Evolutionary conservation across 2,888 invertebrate species (phyloP).

Genomic region (Poecilus cupreus): DNA sequence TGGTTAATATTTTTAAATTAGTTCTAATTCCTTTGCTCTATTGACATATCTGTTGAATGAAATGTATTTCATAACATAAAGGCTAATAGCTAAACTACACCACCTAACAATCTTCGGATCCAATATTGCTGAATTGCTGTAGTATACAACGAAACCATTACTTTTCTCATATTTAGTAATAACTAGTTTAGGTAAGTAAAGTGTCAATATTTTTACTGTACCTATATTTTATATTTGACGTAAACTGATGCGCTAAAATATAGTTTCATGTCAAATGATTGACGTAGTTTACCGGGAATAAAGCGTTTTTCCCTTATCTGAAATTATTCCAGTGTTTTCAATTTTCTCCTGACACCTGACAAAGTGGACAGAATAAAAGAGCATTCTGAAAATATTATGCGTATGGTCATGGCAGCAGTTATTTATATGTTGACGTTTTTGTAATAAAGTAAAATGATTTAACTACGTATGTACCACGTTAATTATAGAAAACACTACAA

Average conservation of each 20-base stretch:
- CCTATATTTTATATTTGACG: not conserved
- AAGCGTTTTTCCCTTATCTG: not conserved
- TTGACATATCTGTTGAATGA: too few relatives aligned
- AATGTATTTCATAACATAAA: too few relatives aligned
- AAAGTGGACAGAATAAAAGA: not conserved
- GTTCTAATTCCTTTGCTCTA: too few relatives aligned
- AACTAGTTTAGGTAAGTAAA: too few relatives aligned
- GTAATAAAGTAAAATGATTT: not conserved
- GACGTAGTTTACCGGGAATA: not conserved
- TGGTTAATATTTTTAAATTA: too few relatives aligned
- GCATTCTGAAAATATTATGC: not conserved
- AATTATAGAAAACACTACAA: not conserved
- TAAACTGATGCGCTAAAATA: not conserved
- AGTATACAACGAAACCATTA: too few relatives aligned
- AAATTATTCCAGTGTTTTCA: not conserved
- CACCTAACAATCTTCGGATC: too few relatives aligned
- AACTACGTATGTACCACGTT: not conserved
- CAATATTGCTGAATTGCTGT: too few relatives aligned
- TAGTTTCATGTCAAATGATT: constrained; percentile 10
- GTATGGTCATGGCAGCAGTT: not conserved
- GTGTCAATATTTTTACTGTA: not conserved
- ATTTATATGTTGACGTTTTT: not conserved
- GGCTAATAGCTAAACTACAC: too few relatives aligned
- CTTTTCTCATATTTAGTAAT: too few relatives aligned
- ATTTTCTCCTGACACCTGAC: not conserved